Base-by-base conservation (phyloP, 2,888 invertebrate species). In the Troides aeacus region DNA sequence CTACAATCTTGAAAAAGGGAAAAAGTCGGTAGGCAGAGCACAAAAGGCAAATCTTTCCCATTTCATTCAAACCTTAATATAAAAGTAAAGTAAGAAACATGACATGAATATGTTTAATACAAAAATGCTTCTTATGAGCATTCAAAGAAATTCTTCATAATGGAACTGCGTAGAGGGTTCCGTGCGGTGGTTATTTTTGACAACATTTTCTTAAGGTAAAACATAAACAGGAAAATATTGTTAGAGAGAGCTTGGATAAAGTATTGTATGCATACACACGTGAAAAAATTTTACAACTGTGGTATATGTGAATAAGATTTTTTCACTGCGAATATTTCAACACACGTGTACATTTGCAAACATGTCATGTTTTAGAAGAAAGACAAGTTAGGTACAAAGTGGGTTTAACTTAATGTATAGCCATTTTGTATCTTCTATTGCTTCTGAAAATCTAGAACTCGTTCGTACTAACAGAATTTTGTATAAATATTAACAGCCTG, bases 101-200 rank as follows among this genome's bases (percentile, higher is more conserved):
- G 59, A 59, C 59, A 30, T 59, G 59, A 59, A 59, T 59, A 59
- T 59, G 23, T 59, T 59, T 21, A 59, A 59, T 59, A 59, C 30
- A 30, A 59, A 59, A 24, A 30, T 30, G 59, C 30, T 59, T 24
- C 30, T 57, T 21, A 57, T n/a, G 21, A 10, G n/a, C 21, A 57
- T 8, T 7, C 57, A 23, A 57, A 21, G 21, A 57, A 57, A 21
- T 57, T 57, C 57, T n/a, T n/a, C 57, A 57, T 57, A 57, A 57
- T 21, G n/a, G 57, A n/a, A 21, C 21, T 21, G 57, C n/a, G 57
- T 57, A 21, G 8, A 57, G 8, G 57, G 21, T 57, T 57, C 18
- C 21, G 10, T 57, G 10, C 21, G 57, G 57, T 21, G 57, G 57
- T 21, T 57, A 21, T 57, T 57, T 50, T 57, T 57, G 57, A 21